Evolutionary conservation across 2,113 vertebrate species (phyloP).

Genomic region (Elanoides forficatus): DNA sequence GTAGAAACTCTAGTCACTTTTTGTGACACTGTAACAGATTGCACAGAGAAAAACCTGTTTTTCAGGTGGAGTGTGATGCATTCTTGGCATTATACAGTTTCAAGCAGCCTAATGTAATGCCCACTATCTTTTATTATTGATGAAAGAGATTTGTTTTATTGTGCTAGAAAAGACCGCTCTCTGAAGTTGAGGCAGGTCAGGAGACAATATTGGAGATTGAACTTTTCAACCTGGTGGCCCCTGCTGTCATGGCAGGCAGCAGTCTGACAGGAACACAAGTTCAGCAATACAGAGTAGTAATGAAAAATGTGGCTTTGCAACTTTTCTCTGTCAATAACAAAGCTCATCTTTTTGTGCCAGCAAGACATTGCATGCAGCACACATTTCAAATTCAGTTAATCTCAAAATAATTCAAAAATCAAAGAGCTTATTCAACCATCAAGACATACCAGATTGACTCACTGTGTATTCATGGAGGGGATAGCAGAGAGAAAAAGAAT

Average conservation of each 20-base stretch:
- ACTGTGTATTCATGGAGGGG: conserved; percentile 68
- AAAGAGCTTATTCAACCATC: conserved; percentile 79
- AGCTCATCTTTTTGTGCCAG: conserved; percentile 74
- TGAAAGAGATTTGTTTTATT: neutral
- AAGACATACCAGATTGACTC: conserved; percentile 74
- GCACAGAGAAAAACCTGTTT: neutral
- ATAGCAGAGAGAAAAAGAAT: conserved; percentile 56
- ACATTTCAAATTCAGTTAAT: conserved; percentile 82
- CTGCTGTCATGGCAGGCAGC: conserved; percentile 3
- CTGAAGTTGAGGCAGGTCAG: conserved; percentile 30
- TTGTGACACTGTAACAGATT: neutral
- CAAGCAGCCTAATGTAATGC: neutral
- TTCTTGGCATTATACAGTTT: conserved; percentile 15
- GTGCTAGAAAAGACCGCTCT: neutral
- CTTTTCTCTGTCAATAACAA: conserved; percentile 74
- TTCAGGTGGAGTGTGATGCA: neutral
- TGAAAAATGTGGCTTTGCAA: conserved; percentile 68
- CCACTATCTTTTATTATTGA: neutral
- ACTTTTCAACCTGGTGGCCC: conserved; percentile 61
- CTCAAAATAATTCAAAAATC: conserved; percentile 82
- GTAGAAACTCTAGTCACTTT: neutral
- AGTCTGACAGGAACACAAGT: conserved; percentile 32
- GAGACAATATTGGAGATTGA: conserved; percentile 59
- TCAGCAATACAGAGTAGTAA: conserved; percentile 39
- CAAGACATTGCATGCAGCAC: conserved; percentile 69